Percentiles rank a stretch among this genome's conserved stretches.
Evolutionary conservation across 1,140 invertebrate species (phyloP).

Genomic region (Zeugodacus cucurbitae): DNA sequence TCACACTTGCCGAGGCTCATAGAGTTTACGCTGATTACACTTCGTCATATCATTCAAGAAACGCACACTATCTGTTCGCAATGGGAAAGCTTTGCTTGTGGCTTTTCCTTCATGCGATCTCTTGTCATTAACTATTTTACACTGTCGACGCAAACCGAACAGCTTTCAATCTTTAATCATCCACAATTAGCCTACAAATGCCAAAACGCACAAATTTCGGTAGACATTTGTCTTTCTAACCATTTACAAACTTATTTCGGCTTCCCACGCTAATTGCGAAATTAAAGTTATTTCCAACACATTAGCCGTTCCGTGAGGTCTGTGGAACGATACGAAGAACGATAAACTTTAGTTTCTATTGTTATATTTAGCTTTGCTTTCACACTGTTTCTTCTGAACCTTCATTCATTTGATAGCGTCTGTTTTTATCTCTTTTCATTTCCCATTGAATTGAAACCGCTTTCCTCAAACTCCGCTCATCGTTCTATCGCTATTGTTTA

Average conservation of each 20-base stretch:
- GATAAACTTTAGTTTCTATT: too few species aligned
- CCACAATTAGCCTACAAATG: not conserved
- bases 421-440: not conserved
- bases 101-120: not conserved
- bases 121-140: not conserved
- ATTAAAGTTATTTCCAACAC: not conserved
- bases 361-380: not conserved
- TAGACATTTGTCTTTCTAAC: too few species aligned
- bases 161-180: not conserved
- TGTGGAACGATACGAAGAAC: not conserved
- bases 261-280: not conserved
- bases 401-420: not conserved
- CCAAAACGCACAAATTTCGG: too few species aligned
- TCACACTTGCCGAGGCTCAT: too few species aligned
- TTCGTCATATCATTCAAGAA: not conserved
- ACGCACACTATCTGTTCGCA: not conserved
- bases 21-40: not conserved
- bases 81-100: not conserved
- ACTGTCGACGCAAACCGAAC: not conserved
- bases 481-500: too few species aligned
- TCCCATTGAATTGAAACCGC: not conserved
- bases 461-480: not conserved
- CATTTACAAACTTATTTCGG: not conserved
- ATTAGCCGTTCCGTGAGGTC: not conserved
- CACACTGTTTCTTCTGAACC: not conserved